A percentile compares a stretch with the other conserved stretches of the same genome.
Evolutionary conservation across 2,113 vertebrate species (phyloP).

Genomic region (Entosphenus tridentatus): DNA sequence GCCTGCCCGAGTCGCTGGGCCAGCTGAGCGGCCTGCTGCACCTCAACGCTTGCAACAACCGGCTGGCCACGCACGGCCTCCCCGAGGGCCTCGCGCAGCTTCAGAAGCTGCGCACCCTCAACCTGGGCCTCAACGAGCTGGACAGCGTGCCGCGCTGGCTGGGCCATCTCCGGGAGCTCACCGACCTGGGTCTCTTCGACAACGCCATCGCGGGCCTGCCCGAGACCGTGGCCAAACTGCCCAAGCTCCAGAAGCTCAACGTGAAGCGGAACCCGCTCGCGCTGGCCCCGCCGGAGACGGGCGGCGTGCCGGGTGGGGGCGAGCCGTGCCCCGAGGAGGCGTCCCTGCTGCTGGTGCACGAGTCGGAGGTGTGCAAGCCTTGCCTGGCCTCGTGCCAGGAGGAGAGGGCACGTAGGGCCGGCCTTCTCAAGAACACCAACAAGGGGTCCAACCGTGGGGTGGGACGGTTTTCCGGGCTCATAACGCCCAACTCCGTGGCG

Average conservation of each 20-base stretch:
- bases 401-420: too few species aligned
- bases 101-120: constrained; percentile 35
- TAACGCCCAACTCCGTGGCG: too few species aligned
- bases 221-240: constrained; percentile 26
- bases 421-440: too few species aligned
- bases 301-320: too few species aligned
- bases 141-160: constrained; percentile 36
- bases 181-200: constrained; percentile 53
- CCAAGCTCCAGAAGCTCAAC: constrained; percentile 46
- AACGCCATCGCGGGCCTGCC: constrained; percentile 42
- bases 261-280: constrained; percentile 31
- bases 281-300: too few species aligned
- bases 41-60: constrained; percentile 75
- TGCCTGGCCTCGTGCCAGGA: too few species aligned
- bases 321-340: too few species aligned
- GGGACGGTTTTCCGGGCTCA: too few species aligned
- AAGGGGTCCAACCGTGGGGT: too few species aligned
- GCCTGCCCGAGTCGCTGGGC: constrained; percentile 39
- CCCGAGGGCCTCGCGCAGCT: constrained; percentile 41
- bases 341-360: too few species aligned
- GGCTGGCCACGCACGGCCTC: constrained; percentile 28
- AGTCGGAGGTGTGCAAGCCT: too few species aligned
- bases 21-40: constrained; percentile 29
- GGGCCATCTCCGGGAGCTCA: constrained; percentile 29
- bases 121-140: constrained; percentile 59